A percentile compares a stretch with the other conserved stretches of the same genome.
These are phyloP conservation scores for Tauraco hartlaubi DNA, from an alignment of 2,797 vertebrate species.

Conservation along the genomic window DNA sequence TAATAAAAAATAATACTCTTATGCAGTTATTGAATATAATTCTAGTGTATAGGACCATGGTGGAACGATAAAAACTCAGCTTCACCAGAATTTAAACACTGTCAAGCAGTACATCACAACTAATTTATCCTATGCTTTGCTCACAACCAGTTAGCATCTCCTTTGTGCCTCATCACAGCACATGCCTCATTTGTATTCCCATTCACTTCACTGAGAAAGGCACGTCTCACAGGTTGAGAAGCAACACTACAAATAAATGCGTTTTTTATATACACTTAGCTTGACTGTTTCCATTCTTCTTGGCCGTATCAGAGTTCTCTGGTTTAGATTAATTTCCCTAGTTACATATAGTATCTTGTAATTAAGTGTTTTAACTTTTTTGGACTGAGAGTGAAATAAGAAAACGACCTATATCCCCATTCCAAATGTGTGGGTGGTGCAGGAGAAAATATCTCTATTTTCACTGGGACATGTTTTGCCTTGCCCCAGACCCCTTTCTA, in stretches of 20 bases:
- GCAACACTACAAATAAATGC: not conserved
- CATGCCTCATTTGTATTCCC: slow-evolving; percentile 28
- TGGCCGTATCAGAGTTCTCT: slow-evolving; percentile 6
- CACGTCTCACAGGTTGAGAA: not conserved
- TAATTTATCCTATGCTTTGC: not conserved
- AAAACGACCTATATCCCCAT: not conserved
- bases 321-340: slow-evolving; percentile 53
- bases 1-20: not conserved
- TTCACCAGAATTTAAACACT: slow-evolving; percentile 14
- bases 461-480: not conserved
- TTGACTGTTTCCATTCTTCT: slow-evolving; percentile 24
- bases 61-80: not conserved
- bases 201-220: not conserved
- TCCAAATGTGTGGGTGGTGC: slow-evolving; percentile 52
- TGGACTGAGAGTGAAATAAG: slow-evolving; percentile 11
- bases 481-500: not conserved
- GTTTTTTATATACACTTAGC: not conserved
- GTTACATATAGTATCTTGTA: slow-evolving; percentile 20
- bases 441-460: slow-evolving; percentile 41
- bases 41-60: not conserved
- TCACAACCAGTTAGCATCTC: not conserved
- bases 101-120: not conserved
- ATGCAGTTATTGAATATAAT: not conserved
- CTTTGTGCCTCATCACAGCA: slow-evolving; percentile 13
- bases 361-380: slow-evolving; percentile 50